Evolutionary conservation across 35 echinoderm and acorn worm genomes (phyloP).

Genomic region (Heliocidaris tuberculata): DNA sequence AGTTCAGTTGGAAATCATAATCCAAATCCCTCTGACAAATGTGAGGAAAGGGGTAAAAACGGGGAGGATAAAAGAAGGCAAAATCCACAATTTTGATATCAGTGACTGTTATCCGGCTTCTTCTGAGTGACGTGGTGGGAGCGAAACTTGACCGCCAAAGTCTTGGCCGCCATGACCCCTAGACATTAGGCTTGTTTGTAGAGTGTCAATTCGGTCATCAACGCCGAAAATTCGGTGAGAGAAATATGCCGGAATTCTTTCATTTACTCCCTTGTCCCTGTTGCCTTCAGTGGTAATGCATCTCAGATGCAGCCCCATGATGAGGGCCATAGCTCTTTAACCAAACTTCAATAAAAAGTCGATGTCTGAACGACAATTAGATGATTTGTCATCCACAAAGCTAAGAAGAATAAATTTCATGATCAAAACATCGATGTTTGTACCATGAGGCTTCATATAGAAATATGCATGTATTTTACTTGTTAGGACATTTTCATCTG

Average conservation of each 20-base stretch:
- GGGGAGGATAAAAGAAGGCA: neutral
- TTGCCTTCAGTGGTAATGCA: neutral
- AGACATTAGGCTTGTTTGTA: conserved; percentile 44
- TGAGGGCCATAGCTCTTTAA: neutral
- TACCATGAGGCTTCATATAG: too few relatives aligned
- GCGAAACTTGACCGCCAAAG: conserved; percentile 20
- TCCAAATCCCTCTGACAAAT: neutral
- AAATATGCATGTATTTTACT: too few relatives aligned
- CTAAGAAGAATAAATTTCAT: too few relatives aligned
- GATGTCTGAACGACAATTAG: neutral
- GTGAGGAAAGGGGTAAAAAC: neutral
- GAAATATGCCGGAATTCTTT: neutral
- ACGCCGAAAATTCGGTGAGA: conserved; percentile 10
- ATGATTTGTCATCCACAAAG: neutral
- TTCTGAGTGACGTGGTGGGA: conserved; percentile 4
- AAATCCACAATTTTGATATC: conserved; percentile 14
- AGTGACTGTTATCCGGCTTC: neutral
- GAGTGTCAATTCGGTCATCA: conserved; percentile 33
- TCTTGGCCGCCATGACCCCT: conserved; percentile 7
- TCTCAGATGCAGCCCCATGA: neutral
- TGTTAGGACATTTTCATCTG: too few relatives aligned
- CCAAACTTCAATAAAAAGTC: neutral
- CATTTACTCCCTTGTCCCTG: neutral
- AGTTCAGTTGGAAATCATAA: neutral
- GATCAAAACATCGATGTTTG: too few relatives aligned